Evolutionary conservation across 2,113 vertebrate genomes (phyloP).

Genomic region (Martes martes): DNA sequence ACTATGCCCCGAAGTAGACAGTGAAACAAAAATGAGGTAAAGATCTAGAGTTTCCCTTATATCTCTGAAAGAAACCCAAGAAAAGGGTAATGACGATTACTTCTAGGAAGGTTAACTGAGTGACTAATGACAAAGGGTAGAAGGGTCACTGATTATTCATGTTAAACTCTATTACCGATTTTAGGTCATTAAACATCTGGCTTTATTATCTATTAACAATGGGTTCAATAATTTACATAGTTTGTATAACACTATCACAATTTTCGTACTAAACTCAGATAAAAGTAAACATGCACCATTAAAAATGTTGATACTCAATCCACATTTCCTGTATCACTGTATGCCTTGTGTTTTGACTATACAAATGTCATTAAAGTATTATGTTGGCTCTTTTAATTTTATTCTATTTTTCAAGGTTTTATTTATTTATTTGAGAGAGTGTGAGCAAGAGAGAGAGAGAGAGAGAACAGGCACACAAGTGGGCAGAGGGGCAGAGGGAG

Average conservation of each 20-base stretch:
- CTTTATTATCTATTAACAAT: neutral
- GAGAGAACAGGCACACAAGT: neutral
- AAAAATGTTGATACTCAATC: neutral
- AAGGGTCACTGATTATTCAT: neutral
- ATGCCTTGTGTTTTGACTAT: neutral
- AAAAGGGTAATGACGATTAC: neutral
- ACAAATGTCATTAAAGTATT: neutral
- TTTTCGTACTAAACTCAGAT: neutral
- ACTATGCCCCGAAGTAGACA: neutral
- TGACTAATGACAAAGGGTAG: neutral
- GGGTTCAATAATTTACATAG: neutral
- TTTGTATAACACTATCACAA: neutral
- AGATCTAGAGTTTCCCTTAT: neutral
- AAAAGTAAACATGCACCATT: neutral
- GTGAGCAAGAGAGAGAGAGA: neutral
- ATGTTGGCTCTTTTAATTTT: neutral
- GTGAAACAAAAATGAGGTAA: neutral
- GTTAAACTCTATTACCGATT: neutral
- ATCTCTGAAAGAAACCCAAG: neutral
- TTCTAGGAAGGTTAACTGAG: neutral
- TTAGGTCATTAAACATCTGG: neutral
- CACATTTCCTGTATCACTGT: neutral
- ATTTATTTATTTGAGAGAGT: neutral
- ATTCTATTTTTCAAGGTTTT: neutral
- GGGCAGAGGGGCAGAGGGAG: neutral